Evolutionary conservation across 2,888 invertebrate species (phyloP).

Genomic region (Drosophila melanosoma): DNA sequence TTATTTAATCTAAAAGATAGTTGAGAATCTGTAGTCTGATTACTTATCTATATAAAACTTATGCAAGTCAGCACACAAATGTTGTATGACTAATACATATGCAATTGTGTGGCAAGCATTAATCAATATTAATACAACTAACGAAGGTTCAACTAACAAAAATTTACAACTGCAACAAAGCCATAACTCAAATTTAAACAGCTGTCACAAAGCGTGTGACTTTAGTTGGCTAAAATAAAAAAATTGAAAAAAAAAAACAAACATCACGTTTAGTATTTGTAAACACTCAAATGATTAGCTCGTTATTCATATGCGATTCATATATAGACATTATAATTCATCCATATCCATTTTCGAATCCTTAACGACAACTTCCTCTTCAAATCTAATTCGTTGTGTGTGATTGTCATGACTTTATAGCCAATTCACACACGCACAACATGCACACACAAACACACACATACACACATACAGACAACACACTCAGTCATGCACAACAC

Average conservation of each 20-base stretch:
- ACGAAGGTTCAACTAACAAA: not conserved
- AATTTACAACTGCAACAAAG: not conserved
- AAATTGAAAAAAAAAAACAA: not conserved
- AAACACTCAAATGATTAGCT: slow-evolving; percentile 10
- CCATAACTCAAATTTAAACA: not conserved
- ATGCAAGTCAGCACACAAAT: not conserved
- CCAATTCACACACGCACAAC: slow-evolving; percentile 57
- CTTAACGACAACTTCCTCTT: slow-evolving; percentile 75
- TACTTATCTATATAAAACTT: not conserved
- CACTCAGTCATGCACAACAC: slow-evolving; percentile 62
- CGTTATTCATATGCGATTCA: slow-evolving; percentile 43
- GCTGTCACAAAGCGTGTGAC: slow-evolving; percentile 23
- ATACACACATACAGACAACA: slow-evolving; percentile 23
- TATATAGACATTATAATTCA: slow-evolving; percentile 33
- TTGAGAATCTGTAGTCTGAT: not conserved
- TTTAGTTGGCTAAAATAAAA: not conserved
- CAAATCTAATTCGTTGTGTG: slow-evolving; percentile 64
- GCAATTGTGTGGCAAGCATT: not conserved
- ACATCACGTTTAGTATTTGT: slow-evolving; percentile 22
- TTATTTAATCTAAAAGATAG: not conserved
- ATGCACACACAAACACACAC: slow-evolving; percentile 29
- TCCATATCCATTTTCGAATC: slow-evolving; percentile 58
- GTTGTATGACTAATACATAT: not conserved
- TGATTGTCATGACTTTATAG: slow-evolving; percentile 69
- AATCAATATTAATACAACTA: not conserved